Conservation (phyloP, 1,140 invertebrate species). For the Microplitis demolitor region DNA sequence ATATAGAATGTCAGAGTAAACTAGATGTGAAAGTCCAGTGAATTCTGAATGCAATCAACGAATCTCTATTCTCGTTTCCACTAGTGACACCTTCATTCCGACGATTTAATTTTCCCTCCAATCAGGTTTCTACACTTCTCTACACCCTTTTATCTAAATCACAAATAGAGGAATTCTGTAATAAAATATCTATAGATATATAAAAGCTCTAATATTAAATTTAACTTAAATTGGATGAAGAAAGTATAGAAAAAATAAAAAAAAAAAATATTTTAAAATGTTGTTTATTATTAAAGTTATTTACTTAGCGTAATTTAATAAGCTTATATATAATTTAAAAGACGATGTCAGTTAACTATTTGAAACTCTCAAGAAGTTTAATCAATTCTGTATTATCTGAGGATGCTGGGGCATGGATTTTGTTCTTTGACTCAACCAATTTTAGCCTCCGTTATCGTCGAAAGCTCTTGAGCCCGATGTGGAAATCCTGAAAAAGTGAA, state of each 20-base stretch:
- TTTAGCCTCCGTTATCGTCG: background rate
- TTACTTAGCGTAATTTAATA: background rate
- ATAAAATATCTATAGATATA: background rate
- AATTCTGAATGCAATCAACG: constrained; percentile 18
- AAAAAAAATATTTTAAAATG: too few relatives aligned
- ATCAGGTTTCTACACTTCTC: background rate
- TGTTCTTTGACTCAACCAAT: constrained; percentile 15
- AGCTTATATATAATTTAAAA: background rate
- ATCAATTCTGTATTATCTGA: background rate
- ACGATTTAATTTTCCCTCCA: constrained; percentile 14
- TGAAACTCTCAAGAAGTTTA: background rate
- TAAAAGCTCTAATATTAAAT: background rate
- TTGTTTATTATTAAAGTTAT: background rate
- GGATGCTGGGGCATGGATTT: background rate
- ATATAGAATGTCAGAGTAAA: background rate
- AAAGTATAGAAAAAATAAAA: background rate
- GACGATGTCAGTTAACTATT: background rate
- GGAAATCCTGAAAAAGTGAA: constrained; percentile 16
- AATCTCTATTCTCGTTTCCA: background rate
- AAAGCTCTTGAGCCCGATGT: background rate
- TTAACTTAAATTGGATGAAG: background rate
- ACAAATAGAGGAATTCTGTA: background rate
- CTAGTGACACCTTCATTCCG: constrained; percentile 15
- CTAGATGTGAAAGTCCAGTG: background rate
- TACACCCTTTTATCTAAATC: background rate